Evolutionary conservation across 2,888 invertebrate species (phyloP).

Genomic region (Holacanthella duospinosa): DNA sequence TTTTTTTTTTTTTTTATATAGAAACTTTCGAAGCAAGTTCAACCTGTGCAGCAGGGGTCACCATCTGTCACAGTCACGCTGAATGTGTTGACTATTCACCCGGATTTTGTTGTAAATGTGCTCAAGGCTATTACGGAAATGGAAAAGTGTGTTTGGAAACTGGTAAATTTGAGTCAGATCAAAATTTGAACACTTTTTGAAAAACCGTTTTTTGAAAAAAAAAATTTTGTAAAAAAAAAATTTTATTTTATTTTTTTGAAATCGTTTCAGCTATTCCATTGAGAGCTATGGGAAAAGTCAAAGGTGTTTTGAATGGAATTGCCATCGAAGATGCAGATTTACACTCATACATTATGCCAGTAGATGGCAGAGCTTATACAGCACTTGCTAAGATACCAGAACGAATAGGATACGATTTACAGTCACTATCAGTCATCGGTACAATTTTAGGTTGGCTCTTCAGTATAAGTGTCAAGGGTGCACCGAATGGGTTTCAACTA

Average conservation of each 20-base stretch:
- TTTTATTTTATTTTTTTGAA: neutral
- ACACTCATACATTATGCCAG: slow-evolving; percentile 82
- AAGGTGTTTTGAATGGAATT: slow-evolving; percentile 68
- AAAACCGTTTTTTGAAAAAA: neutral
- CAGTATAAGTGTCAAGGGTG: slow-evolving; percentile 62
- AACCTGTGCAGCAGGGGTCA: slow-evolving; percentile 47
- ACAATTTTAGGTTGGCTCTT: slow-evolving; percentile 87
- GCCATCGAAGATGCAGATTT: slow-evolving; percentile 64
- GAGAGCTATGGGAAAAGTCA: slow-evolving; percentile 78
- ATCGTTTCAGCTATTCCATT: slow-evolving; percentile 59
- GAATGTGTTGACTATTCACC: slow-evolving; percentile 66
- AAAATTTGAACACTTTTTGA: neutral
- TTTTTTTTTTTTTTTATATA: neutral
- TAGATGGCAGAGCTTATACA: slow-evolving; percentile 77
- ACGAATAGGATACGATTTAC: slow-evolving; percentile 64
- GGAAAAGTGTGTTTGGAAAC: slow-evolving; percentile 78
- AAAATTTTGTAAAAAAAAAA: too few species aligned
- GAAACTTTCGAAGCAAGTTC: slow-evolving; percentile 30
- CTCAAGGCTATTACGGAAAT: slow-evolving; percentile 78
- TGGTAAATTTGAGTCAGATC: slow-evolving; percentile 42
- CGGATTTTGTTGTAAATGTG: slow-evolving; percentile 85
- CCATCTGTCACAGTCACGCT: slow-evolving; percentile 69
- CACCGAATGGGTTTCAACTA: slow-evolving; percentile 78
- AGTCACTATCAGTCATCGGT: slow-evolving; percentile 71
- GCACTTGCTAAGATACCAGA: slow-evolving; percentile 72